Evolutionary conservation across 1,140 invertebrate genomes (phyloP), one percentile per base, ranked within the genome.

Genomic region (Calliphora vicina): DNA sequence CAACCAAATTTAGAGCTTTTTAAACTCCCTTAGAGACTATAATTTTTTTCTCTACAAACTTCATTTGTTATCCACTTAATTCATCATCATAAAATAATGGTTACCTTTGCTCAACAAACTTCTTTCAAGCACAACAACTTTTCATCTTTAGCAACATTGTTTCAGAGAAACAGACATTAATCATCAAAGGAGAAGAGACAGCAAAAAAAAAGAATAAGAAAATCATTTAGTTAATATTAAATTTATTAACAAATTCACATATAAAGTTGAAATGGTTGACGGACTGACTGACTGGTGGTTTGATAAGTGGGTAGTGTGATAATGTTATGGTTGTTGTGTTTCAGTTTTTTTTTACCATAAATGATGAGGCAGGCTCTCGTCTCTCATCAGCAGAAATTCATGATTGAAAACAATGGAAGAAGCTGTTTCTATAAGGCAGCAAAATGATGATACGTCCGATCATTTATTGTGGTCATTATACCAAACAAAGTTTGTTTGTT

Each of bases 301-400:
- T n/a, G 50, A 35, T 17, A n/a, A 57, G 50, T 57, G 17, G 50
- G 50, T n/a, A 57, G 50, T 57, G 50, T 57, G 50, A 57, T 57
- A 57, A 57, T 57, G 50, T 57, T 57, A 57, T 57, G 50, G 50
- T 57, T 57, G 50, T 57, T 57, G 50, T n/a, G 50, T 57, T 57
- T 13, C 50, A 57, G 5, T 15, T 57, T 17, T n/a, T 57, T 17
- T n/a, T 57, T 13, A 57, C 50, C 50, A 57, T 57, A 57, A 57
- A 57, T 57, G 45, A 12, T 57, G 12, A 17, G 45, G 50, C n/a
- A n/a, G 50, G 15, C 13, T n/a, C n/a, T 2, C 6, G 4, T 57
- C 1, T 6, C 50, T 57, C 15, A 57, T 57, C 50, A n/a, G n/a
- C n/a, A 2, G 50, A 35, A 35, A 35, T n/a, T n/a, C n/a, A n/a